Base-by-base conservation (phyloP, 1,140 invertebrate species). In the Hylaeus volcanicus region DNA sequence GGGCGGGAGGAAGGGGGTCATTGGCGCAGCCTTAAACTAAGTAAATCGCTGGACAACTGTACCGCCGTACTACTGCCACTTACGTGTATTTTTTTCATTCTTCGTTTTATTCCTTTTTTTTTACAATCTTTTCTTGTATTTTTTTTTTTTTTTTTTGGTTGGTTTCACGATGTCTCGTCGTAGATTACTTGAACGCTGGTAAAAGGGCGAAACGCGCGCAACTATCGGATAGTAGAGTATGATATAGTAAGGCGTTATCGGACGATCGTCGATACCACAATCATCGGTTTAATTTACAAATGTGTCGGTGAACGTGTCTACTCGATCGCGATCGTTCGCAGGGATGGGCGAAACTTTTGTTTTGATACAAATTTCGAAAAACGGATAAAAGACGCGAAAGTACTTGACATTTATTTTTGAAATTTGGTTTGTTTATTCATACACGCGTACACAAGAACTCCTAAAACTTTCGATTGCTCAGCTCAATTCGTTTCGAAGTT, bases 241-340 rank as follows among this genome's bases (percentile, higher is more conserved):
- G 43, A 73, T 71, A 51, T 70, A 43, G 63, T 69, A 84, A 84
- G 58, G 45, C 48, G 66, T 66, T 65, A 72, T 79, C 45, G 58
- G 43, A 63, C 56, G 53, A 85, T 84, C 61, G 72, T 74, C 37
- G 65, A 79, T 79, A 73, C 58, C 26, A 73, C 69, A 51, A 76
- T 69, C 79, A 60, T 76, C 71, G 56, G 71, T 43, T 26, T 15
- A 48, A 81, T 71, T 83, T 79, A 81, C 55, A 66, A 84, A 55
- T 61, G 61, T n/a, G 58, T 70, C 39, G n/a, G 12, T 55, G 39
- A 41, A 39, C 41, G 51, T 48, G 69, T 6, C 41, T 65, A 58
- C 53, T 48, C 37, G 8, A 15, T 9, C 26, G 26, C 26, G 26
- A 26, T 26, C 26, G 26, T 26, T 26, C 26, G 26, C 26, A 26